Evolutionary conservation across 2,888 invertebrate genomes (phyloP), one percentile per base, ranked within the genome.

Genomic region (Pachliopta kotzebuea): DNA sequence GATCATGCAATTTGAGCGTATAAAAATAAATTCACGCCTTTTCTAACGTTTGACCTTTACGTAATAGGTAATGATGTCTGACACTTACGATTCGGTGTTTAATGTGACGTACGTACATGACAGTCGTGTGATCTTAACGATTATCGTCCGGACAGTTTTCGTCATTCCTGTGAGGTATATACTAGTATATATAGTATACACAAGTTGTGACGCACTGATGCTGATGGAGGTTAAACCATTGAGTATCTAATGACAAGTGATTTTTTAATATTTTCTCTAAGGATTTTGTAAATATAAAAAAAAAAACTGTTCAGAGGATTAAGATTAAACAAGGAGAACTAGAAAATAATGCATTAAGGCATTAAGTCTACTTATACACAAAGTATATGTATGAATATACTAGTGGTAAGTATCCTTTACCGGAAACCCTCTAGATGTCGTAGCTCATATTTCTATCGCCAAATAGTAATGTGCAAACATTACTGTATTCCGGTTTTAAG

Each of bases 21-120:
- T 45, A 49, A 45, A 63, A 58, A 63, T 63, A 65, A 60, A 65
- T 65, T 65, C 65, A 65, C 65, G 61, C 65, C 65, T 65, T 45
- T 37, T 26, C 53, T 57, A 61, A 45, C 56, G 29, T 56, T 54
- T 63, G 54, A 63, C 60, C 61, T 57, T 61, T 61, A 57, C 49
- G 56, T 26, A 56, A 60, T 63, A 42, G 60, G 54, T 63, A 65
- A 65, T 61, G 60, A 65, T 24, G 54, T 53, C 56, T 65, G 65
- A 65, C 65, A 65, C 57, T 37, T 56, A 56, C 64, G 57, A 57
- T 57, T 58, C 50, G 52, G 50, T 55, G 54, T 56, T 24, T 42
- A 50, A 60, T 54, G 65, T 65, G 61, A 61, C 57, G 60, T 45
- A 37, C 29, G 60, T 37, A 60, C 64, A 57, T 42, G 65, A 65